Evolutionary conservation across 2,113 vertebrate genomes (phyloP).

Genomic region (Rhinolophus sinicus): DNA sequence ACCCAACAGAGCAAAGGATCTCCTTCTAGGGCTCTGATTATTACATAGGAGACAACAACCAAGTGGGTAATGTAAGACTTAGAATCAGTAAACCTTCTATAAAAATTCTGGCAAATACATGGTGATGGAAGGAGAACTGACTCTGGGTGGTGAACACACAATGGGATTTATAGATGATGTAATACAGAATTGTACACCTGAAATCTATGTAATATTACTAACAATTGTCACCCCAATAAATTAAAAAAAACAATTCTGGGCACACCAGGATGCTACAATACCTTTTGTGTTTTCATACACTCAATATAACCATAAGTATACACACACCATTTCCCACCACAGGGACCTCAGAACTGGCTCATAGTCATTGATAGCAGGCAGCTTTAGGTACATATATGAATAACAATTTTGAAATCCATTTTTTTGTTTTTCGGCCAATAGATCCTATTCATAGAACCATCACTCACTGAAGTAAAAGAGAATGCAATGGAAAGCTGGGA

Average conservation of each 20-base stretch:
- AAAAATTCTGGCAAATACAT: not conserved
- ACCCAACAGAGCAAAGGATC: slow-evolving; percentile 35
- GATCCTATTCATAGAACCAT: slow-evolving; percentile 48
- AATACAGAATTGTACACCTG: too few species aligned
- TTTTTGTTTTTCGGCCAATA: not conserved
- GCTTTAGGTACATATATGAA: slow-evolving; percentile 67
- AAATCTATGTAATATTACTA: too few species aligned
- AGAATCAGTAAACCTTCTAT: not conserved
- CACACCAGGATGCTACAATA: not conserved
- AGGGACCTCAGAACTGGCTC: slow-evolving; percentile 47
- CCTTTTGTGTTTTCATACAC: not conserved
- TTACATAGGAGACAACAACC: not conserved
- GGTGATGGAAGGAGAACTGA: too few species aligned
- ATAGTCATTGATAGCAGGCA: slow-evolving; percentile 43
- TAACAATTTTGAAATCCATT: slow-evolving; percentile 65
- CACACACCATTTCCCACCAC: slow-evolving; percentile 24
- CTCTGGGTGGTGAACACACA: too few species aligned
- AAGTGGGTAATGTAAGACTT: not conserved
- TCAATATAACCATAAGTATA: not conserved
- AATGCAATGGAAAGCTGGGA: slow-evolving; percentile 43
- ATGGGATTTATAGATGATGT: too few species aligned
- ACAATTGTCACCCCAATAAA: too few species aligned
- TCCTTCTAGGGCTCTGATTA: not conserved
- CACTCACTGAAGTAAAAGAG: slow-evolving; percentile 49
- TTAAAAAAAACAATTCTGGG: too few species aligned